Evolutionary conservation across 2,113 vertebrate species (phyloP), one percentile per base, ranked within the genome.

Genomic region (Calyptommatus sinebrachiatus): DNA sequence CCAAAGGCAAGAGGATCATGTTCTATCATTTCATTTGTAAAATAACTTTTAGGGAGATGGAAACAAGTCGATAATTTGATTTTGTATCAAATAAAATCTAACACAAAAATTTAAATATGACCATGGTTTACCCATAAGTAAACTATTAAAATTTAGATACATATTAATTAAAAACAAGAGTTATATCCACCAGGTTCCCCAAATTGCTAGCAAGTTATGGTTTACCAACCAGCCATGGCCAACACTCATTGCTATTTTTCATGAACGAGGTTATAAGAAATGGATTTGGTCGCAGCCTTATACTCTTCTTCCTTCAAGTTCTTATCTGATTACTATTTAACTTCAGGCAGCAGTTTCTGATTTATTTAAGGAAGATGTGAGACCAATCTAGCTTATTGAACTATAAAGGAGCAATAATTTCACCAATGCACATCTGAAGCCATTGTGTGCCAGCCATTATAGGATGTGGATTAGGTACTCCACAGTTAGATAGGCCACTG

Each of bases 121-220:
- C 26, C 31, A 12, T 8, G 9, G 84, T 24, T 46, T 18, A 7
- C 2, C 70, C 26, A 29, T 86, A 78, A 71, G 21, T 68, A 41
- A 70, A 80, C 48, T 7, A 29, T 48, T 5, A 76, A 60, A 9
- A 82, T 68, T 14, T 61, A 71, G 0, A 71, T 75, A 87, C 78
- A 80, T 0, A 12, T 21, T 26, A 60, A 26, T 48, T 57, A 75
- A 61, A 78, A 71, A 50, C 16, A 22, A 66, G n/a, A 45, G 70
- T 21, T 21, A 68, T 45, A 63, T 78, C 74, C 70, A 84, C 0
- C 29, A 76, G 46, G 10, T 21, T 76, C 7, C 26, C 85, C 80
- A 83, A 62, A 48, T 72, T 77, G 77, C 69, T 69, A 88, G 82
- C 46, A 90, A 57, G 62, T 83, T 86, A 68, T 8, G 84, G 46